Conservation (phyloP, 2,113 vertebrate species). For the Syngnathus scovelli region DNA sequence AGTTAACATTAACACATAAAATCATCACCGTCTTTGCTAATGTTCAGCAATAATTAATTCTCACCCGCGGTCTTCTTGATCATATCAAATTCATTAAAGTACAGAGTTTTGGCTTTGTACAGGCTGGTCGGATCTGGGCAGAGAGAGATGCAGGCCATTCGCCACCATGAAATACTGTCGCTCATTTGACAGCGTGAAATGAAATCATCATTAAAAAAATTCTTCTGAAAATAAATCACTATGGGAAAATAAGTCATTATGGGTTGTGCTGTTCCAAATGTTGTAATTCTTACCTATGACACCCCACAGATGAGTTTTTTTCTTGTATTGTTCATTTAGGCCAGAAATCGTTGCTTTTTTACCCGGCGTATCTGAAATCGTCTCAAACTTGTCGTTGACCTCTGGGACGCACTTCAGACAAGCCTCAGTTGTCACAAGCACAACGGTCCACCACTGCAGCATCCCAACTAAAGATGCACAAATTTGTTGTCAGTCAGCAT, state of each 20-base stretch:
- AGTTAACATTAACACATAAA: too few species aligned
- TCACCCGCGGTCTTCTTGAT: slow-evolving; percentile 25
- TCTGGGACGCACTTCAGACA: slow-evolving; percentile 68
- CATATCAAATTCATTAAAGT: slow-evolving; percentile 63
- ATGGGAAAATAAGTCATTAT: background rate
- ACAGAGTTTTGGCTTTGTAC: slow-evolving; percentile 66
- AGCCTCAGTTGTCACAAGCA: slow-evolving; percentile 12
- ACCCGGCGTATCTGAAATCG: slow-evolving; percentile 16
- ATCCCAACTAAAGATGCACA: slow-evolving; percentile 6
- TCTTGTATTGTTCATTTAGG: slow-evolving; percentile 34
- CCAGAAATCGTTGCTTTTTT: too few species aligned
- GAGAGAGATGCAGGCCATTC: background rate
- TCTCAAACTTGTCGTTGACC: slow-evolving; percentile 46
- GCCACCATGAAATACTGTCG: background rate
- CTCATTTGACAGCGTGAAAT: background rate
- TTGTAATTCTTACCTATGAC: slow-evolving; percentile 57
- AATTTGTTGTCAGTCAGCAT: background rate
- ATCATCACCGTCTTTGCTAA: background rate
- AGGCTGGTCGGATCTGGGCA: slow-evolving; percentile 61
- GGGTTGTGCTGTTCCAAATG: background rate
- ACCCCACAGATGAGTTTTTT: slow-evolving; percentile 49
- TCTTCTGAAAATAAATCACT: background rate
- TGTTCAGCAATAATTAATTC: slow-evolving; percentile 1
- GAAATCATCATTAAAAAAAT: background rate
- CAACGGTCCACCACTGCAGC: slow-evolving; percentile 33